Base-by-base conservation (phyloP, 2,888 invertebrate species). In the Odontocerum albicorne region DNA sequence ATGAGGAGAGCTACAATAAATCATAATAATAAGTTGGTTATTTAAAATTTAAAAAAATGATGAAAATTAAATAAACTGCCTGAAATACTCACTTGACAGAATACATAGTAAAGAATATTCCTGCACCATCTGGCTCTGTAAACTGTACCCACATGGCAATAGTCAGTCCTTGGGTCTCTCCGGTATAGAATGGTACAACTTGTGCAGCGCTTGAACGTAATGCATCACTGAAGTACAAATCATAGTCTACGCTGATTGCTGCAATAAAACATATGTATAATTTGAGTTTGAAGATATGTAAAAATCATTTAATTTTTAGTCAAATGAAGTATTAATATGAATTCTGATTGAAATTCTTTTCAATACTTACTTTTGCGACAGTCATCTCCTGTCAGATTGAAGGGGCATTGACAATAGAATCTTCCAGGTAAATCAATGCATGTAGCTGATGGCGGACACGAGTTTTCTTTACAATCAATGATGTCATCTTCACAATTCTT, bases 161-260 rank as follows among this genome's bases (percentile, higher is more conserved):
- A 0, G 96, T 94, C 21, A 97, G 71, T 65, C 92, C 90, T 62
- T 85, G 84, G 52, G 87, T 84, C 12, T 83, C 83, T 2, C 85
- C 85, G 10, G 88, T 88, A 63, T 87, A 86, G 75, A 97, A 95
- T 49, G 96, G 96, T 66, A 96, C 90, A 10, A 93, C 86, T 73
- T 96, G 89, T 17, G 94, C 90, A 3, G 96, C 97, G 64, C 92
- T 92, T 57, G 95, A 93, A 10, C 94, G 86, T 10, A 89, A 80
- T 39, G 91, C 86, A 69, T 96, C 95, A 66, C 93, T 92, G 73
- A 98, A 96, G 83, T 92, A 93, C 7, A 98, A 77, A 69, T 98
- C 97, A 71, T 97, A 98, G 72, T 97, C 95, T n/a, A 95, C 92
- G 74, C 95, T 95, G 64, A 97, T 92, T n/a, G 92, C 93, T 93